Conservation (phyloP, 2,888 invertebrate genomes). For the Ceraclea dissimilis region DNA sequence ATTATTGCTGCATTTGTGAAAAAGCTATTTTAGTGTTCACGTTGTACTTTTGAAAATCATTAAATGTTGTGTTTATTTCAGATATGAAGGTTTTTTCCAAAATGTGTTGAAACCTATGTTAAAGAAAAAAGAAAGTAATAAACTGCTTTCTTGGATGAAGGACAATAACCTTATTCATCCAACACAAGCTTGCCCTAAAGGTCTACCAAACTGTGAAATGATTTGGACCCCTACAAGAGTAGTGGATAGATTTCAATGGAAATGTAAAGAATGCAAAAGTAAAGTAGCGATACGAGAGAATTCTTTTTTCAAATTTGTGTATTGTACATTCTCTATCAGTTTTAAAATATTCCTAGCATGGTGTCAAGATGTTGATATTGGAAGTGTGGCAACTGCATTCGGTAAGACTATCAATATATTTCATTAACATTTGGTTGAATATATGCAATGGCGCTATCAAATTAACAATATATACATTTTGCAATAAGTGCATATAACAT, state of each 20-base stretch:
- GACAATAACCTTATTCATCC: slow-evolving; percentile 41
- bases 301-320: slow-evolving; percentile 55
- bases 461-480: too few species aligned
- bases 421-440: not conserved
- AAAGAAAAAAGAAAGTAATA: slow-evolving; percentile 44
- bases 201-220: slow-evolving; percentile 32
- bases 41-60: too few species aligned
- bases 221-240: slow-evolving; percentile 43
- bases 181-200: slow-evolving; percentile 35
- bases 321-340: slow-evolving; percentile 53
- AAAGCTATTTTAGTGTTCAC: too few species aligned
- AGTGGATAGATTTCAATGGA: slow-evolving; percentile 46
- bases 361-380: slow-evolving; percentile 55
- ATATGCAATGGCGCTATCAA: too few species aligned
- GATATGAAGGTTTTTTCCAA: slow-evolving; percentile 39
- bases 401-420: too few species aligned
- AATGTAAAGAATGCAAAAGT: slow-evolving; percentile 38
- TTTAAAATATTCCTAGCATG: slow-evolving; percentile 56
- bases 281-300: slow-evolving; percentile 42
- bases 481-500: too few species aligned
- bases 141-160: slow-evolving; percentile 46
- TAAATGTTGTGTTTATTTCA: slow-evolving; percentile 25
- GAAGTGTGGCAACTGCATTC: slow-evolving; percentile 45
- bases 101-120: slow-evolving; percentile 43
- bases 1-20: too few species aligned